A percentile compares a stretch with the other conserved stretches of the same genome.
Evolutionary conservation across 2,888 invertebrate genomes (phyloP).

Genomic region (Drosophila differens): DNA sequence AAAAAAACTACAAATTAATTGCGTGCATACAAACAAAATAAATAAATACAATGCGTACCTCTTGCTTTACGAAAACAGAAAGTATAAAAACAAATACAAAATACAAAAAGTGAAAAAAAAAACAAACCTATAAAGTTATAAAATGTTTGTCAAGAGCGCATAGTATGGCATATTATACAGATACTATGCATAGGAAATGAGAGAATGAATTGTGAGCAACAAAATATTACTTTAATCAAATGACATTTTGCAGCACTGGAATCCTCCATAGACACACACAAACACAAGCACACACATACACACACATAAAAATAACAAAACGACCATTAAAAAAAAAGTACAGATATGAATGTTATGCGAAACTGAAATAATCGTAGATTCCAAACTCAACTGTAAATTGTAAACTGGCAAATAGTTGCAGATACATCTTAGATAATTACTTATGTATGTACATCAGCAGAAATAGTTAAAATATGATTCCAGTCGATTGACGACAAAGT

Average conservation of each 20-base stretch:
- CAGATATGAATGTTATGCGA: slow-evolving; percentile 19
- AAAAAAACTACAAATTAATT: slow-evolving; percentile 39
- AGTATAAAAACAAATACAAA: slow-evolving; percentile 52
- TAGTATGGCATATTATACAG: slow-evolving; percentile 20
- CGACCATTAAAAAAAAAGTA: slow-evolving; percentile 28
- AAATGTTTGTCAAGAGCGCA: slow-evolving; percentile 47
- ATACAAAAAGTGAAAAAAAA: slow-evolving; percentile 37
- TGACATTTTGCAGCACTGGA: slow-evolving; percentile 31
- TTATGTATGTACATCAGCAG: slow-evolving; percentile 22
- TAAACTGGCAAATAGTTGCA: slow-evolving; percentile 64
- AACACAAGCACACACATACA: slow-evolving; percentile 21
- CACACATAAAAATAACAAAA: slow-evolving; percentile 18
- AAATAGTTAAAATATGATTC: slow-evolving; percentile 43
- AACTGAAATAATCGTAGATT: slow-evolving; percentile 35
- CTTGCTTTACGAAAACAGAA: slow-evolving; percentile 76
- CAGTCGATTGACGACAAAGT: slow-evolving; percentile 25
- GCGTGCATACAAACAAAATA: slow-evolving; percentile 56
- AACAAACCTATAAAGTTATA: slow-evolving; percentile 38
- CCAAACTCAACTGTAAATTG: slow-evolving; percentile 65
- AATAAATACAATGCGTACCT: slow-evolving; percentile 78
- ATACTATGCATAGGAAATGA: slow-evolving; percentile 26
- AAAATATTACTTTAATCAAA: slow-evolving; percentile 66
- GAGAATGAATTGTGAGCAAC: slow-evolving; percentile 61
- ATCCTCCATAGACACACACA: slow-evolving; percentile 21
- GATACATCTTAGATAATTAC: slow-evolving; percentile 32